Evolutionary conservation across 2,888 invertebrate genomes (phyloP).

Genomic region (Ceramica pisi): DNA sequence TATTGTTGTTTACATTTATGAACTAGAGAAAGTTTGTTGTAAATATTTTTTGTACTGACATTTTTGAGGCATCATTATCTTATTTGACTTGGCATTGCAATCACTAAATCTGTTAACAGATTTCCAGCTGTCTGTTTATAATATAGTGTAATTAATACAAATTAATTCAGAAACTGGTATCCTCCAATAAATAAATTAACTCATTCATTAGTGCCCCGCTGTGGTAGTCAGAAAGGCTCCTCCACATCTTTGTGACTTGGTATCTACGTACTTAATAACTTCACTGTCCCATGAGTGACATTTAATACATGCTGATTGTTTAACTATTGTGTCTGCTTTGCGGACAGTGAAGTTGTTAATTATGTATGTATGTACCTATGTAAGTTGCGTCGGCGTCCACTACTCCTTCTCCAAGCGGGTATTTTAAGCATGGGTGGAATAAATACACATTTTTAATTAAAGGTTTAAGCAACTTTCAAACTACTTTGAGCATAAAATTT

Average conservation of each 20-base stretch:
- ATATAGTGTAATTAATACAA: background rate
- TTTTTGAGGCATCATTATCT: background rate
- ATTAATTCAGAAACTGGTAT: background rate
- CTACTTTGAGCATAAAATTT: too few species aligned
- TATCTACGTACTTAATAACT: background rate
- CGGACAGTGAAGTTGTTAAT: too few species aligned
- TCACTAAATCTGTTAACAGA: background rate
- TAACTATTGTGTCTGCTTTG: too few species aligned
- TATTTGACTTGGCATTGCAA: background rate
- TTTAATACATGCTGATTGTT: too few species aligned
- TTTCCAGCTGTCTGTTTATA: background rate
- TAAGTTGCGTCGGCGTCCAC: too few species aligned
- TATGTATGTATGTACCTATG: background rate
- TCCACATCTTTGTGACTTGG: background rate
- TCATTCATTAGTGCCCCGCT: background rate
- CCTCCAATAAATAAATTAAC: background rate
- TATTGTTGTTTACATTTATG: background rate
- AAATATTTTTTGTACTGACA: background rate
- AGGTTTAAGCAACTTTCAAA: too few species aligned
- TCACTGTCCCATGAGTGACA: too few species aligned
- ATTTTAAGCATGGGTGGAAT: too few species aligned
- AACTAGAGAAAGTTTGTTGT: background rate
- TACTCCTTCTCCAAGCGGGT: too few species aligned
- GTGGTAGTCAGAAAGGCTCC: background rate
- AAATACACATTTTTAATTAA: too few species aligned